Base-by-base conservation (phyloP, 2,797 vertebrate species). In the Neomorphus geoffroyi region DNA sequence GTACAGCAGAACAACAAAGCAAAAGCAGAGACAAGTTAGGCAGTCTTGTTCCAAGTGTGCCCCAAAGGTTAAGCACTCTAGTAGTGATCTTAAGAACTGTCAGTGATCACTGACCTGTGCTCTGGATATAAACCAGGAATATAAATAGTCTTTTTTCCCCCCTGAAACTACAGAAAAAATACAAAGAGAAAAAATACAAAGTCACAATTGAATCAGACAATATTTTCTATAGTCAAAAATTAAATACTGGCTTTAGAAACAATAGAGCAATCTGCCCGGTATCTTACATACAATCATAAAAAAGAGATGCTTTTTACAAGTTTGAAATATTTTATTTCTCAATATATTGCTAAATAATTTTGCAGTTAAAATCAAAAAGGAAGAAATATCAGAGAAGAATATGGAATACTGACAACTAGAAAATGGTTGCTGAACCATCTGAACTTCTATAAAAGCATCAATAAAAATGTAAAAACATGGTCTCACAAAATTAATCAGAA, bases 261-360 rank as follows among this genome's bases (percentile, higher is more conserved):
- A 72, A 62, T 10, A 64, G n/a, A 88, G 82, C 45, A n/a, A 73
- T 71, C 84, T 86, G 61, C 57, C 85, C 78, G 85, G 35, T 65
- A 82, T 77, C 56, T 92, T 86, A 62, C 66, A 75, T 2, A 85
- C 87, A 50, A 64, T 13, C 3, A 11, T 94, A 93, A 93, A 92
- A 96, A 94, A 93, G 58, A 94, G 33, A 73, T 95, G 80, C 58
- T 69, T 84, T 57, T 92, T 94, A 92, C 62, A 56, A 54, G 33
- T 92, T 96, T 93, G 78, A 77, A 88, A 37, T 69, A 91, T 28
- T 97, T 97, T 96, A 94, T 96, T 97, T 96, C 89, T 93, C 66
- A 94, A 66, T 54, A 87, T 69, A 96, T 85, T 91, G 95, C 74
- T 90, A 91, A 95, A 79, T 79, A 72, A 77, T 85, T 91, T 41